Conservation (phyloP, 1,140 invertebrate species). For the Zelostemma sp. region DNA sequence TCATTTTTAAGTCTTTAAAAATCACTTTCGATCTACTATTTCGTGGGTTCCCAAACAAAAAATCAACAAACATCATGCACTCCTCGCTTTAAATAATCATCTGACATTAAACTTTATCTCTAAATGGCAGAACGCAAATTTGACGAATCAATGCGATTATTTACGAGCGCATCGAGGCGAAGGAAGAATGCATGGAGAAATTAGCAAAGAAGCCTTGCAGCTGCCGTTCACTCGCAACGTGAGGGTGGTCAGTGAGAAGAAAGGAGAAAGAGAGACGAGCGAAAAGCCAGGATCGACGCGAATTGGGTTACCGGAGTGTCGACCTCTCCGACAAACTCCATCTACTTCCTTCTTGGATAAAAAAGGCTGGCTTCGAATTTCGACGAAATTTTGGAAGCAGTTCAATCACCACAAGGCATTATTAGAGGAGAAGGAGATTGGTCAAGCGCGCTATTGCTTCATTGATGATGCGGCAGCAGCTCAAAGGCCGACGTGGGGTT, state of each 20-base stretch:
- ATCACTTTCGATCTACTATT: too few species aligned
- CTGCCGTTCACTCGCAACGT: constrained; percentile 32
- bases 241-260: constrained; percentile 44
- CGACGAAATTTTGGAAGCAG: neutral
- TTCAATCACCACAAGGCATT: neutral
- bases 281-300: constrained; percentile 44
- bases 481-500: constrained; percentile 22
- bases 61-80: too few species aligned
- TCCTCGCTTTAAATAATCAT: too few species aligned
- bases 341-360: constrained; percentile 34
- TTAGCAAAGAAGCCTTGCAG: constrained; percentile 33
- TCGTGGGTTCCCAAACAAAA: too few species aligned
- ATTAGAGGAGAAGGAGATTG: constrained; percentile 19
- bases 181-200: too few species aligned
- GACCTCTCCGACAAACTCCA: constrained; percentile 44
- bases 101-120: too few species aligned
- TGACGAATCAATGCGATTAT: too few species aligned
- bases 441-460: constrained; percentile 35
- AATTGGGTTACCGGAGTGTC: constrained; percentile 55
- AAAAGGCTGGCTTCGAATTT: too few species aligned
- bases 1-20: too few species aligned
- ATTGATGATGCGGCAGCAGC: constrained; percentile 18
- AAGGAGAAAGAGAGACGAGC: constrained; percentile 16
- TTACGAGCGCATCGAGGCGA: too few species aligned
- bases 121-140: too few species aligned